A percentile compares a stretch with the other conserved stretches of the same genome.
Conservation (phyloP, 2,113 vertebrate genomes). For the Nothoprocta pentlandii region DNA sequence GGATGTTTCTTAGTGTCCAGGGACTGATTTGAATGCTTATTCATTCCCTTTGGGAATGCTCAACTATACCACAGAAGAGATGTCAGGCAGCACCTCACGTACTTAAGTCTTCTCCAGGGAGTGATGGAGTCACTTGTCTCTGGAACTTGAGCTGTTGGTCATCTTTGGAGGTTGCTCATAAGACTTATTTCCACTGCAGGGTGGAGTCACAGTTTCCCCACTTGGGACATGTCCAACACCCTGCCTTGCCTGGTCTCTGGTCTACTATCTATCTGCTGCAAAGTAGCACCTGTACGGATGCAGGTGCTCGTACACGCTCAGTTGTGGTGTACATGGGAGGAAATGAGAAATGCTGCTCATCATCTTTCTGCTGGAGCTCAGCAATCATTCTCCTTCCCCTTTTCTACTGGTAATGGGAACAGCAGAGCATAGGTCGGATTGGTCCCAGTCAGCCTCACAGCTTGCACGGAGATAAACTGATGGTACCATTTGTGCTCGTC, state of each 20-base stretch:
- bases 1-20: not conserved
- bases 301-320: not conserved
- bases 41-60: not conserved
- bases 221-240: not conserved
- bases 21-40: not conserved
- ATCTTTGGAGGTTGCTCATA: not conserved
- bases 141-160: not conserved
- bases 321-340: not conserved
- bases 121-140: not conserved
- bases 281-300: not conserved
- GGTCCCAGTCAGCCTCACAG: slow-evolving; percentile 3
- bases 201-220: not conserved
- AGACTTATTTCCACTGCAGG: not conserved
- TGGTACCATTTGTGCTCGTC: slow-evolving; percentile 1
- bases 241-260: not conserved
- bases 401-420: not conserved
- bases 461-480: not conserved
- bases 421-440: not conserved
- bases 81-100: not conserved
- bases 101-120: not conserved
- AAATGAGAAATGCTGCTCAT: slow-evolving; percentile 15
- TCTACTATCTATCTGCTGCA: not conserved
- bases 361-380: not conserved
- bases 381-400: not conserved
- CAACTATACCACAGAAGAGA: not conserved